Evolutionary conservation across 2,113 vertebrate genomes (phyloP).

Genomic region (Corvus moneduloides): DNA sequence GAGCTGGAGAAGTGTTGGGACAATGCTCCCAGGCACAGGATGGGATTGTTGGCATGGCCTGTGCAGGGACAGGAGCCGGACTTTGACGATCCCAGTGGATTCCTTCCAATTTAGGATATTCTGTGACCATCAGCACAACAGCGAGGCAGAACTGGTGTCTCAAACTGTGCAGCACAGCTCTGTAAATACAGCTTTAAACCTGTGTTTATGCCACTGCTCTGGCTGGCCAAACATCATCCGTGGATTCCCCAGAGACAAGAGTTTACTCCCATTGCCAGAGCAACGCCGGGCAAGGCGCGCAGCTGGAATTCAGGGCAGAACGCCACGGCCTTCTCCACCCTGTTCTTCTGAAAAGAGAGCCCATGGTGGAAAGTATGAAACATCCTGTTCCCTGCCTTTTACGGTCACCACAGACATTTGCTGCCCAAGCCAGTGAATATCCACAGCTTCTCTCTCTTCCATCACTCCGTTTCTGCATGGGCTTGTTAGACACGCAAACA

Average conservation of each 20-base stretch:
- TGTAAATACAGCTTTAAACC: neutral
- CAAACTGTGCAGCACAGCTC: neutral
- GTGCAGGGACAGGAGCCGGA: neutral
- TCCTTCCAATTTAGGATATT: neutral
- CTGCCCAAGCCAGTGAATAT: neutral
- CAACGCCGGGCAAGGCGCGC: neutral
- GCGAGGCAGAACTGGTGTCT: neutral
- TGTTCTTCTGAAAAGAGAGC: neutral
- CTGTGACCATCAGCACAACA: fast-evolving
- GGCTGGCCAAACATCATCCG: neutral
- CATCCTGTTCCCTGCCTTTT: slow-evolving; percentile 37
- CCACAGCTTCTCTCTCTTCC: neutral
- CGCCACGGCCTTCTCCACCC: neutral
- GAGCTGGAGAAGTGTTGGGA: neutral
- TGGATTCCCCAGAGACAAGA: neutral
- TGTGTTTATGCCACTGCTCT: neutral
- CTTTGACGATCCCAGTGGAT: neutral
- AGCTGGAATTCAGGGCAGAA: neutral
- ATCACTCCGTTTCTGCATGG: neutral
- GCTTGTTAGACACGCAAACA: neutral
- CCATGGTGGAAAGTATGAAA: neutral
- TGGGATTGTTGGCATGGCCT: neutral
- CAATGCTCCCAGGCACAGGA: fast-evolving
- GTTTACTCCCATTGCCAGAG: slow-evolving; percentile 12
- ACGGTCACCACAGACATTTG: neutral